These are phyloP conservation scores for Probaryconus sp. DNA, from an alignment of 1,140 invertebrate genomes.

Conservation along the genomic window DNA sequence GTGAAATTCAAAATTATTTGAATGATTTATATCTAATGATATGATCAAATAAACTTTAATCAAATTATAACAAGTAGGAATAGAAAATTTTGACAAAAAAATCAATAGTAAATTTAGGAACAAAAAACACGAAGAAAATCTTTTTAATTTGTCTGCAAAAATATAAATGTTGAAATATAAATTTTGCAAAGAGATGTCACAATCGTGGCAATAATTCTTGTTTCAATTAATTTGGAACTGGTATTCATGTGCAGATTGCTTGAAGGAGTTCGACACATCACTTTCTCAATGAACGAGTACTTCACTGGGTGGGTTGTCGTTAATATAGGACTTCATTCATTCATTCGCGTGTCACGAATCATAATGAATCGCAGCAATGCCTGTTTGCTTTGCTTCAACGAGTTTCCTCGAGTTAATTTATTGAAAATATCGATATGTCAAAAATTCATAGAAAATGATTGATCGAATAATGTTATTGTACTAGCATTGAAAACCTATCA, in stretches of 20 bases:
- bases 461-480: constrained; percentile 30
- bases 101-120: no score
- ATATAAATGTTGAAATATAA: no score
- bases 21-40: no score
- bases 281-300: constrained; percentile 40
- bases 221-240: constrained; percentile 13
- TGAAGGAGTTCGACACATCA: constrained; percentile 22
- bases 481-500: constrained; percentile 35
- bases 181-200: no score
- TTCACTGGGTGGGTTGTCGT: constrained; percentile 14
- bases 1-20: constrained; percentile 20
- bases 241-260: background rate
- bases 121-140: no score
- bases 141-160: no score
- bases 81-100: constrained; percentile 36
- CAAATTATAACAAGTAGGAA: no score
- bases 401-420: constrained; percentile 44
- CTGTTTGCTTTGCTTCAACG: constrained; percentile 26
- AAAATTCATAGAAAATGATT: constrained; percentile 33
- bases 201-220: no score
- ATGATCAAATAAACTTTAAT: no score
- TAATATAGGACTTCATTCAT: constrained; percentile 46
- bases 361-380: constrained; percentile 50
- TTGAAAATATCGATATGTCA: constrained; percentile 36
- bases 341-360: constrained; percentile 49